A percentile compares a stretch with the other conserved stretches of the same genome.
Conservation (phyloP, 2,888 invertebrate species). For the Plagiodera versicolora region DNA sequence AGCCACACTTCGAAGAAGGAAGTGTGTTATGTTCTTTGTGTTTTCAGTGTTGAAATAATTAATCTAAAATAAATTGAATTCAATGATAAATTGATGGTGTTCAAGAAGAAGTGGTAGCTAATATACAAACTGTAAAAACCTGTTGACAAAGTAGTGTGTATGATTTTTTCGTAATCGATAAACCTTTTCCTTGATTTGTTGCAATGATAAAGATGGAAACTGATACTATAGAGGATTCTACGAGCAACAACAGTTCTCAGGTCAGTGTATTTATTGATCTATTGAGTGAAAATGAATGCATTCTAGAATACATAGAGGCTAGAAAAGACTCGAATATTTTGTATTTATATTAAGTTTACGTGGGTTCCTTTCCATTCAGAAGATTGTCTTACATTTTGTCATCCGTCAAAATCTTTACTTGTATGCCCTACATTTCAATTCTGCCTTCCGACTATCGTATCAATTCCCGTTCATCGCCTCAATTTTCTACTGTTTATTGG, state of each 20-base stretch:
- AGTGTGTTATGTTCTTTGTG: constrained; percentile 29
- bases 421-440: constrained; percentile 29
- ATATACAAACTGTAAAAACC: constrained; percentile 19
- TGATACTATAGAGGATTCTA: constrained; percentile 84
- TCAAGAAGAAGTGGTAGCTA: constrained; percentile 30
- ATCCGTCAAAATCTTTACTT: constrained; percentile 34
- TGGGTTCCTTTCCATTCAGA: constrained; percentile 19
- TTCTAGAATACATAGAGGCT: neutral
- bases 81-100: constrained; percentile 19
- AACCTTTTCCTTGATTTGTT: constrained; percentile 20
- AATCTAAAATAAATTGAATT: constrained; percentile 20
- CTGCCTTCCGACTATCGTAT: neutral
- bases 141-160: constrained; percentile 28
- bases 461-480: neutral
- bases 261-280: constrained; percentile 50
- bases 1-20: constrained; percentile 32
- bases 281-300: neutral
- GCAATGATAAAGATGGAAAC: constrained; percentile 86
- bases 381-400: constrained; percentile 29
- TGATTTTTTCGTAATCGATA: constrained; percentile 31
- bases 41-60: constrained; percentile 22
- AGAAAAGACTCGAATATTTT: neutral
- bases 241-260: constrained; percentile 64
- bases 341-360: constrained; percentile 20
- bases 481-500: too few relatives aligned